These are phyloP conservation scores for Condylura cristata DNA, from an alignment of 2,113 vertebrate species.

Conservation along the genomic window DNA sequence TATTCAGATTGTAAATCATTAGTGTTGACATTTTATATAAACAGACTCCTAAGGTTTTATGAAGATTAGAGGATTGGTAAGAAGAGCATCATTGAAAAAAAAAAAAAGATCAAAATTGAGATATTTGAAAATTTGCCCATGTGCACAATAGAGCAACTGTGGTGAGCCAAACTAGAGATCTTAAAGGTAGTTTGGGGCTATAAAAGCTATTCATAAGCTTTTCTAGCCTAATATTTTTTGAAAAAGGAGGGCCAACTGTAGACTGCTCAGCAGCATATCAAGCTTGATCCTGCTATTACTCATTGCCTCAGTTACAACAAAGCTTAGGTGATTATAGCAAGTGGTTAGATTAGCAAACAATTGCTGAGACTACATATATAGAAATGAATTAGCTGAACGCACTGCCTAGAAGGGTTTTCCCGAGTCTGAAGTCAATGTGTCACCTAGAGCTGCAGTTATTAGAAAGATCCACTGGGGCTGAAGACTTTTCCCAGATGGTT, in stretches of 20 bases:
- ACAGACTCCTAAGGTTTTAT: not conserved
- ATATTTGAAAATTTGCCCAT: not conserved
- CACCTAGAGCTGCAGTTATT: not conserved
- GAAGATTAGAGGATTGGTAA: not conserved
- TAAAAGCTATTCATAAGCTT: not conserved
- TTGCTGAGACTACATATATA: not conserved
- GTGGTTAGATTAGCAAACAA: not conserved
- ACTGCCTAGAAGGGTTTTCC: not conserved
- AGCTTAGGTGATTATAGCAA: not conserved
- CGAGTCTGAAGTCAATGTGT: not conserved
- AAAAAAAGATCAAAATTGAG: not conserved
- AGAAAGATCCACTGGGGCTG: not conserved
- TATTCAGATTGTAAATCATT: not conserved
- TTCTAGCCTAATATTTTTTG: not conserved
- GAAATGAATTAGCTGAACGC: not conserved
- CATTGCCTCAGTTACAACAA: not conserved
- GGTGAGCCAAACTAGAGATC: not conserved
- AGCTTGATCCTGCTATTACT: not conserved
- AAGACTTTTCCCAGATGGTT: not conserved
- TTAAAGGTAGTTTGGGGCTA: not conserved
- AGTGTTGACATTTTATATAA: not conserved
- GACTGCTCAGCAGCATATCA: not conserved
- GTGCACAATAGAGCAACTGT: not conserved
- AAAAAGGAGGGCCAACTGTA: not conserved
- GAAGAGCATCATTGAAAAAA: not conserved